phyloP scores from a whole-genome alignment of 1,140 invertebrate species.

The Megalonaias nervosa region DNA sequence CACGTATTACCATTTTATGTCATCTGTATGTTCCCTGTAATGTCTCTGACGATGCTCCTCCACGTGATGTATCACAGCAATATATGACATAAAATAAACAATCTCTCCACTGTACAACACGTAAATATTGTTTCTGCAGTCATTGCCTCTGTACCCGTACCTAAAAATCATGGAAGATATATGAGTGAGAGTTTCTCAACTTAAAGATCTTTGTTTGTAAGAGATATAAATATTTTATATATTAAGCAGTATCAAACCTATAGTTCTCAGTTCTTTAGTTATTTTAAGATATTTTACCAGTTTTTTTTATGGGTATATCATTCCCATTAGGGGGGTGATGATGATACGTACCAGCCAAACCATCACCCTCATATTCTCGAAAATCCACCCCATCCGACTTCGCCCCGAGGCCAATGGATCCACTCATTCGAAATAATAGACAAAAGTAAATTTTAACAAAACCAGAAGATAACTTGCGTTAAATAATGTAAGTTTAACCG shows the following conservation, averaged over 20 bases:
- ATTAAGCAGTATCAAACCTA: not conserved
- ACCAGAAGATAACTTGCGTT: no score
- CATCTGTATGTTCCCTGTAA: constrained; percentile 92
- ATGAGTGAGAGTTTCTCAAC: not conserved
- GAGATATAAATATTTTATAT: no score
- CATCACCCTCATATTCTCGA: no score
- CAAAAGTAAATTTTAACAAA: no score
- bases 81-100: constrained; percentile 91
- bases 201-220: not conserved
- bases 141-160: constrained; percentile 92
- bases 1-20: constrained; percentile 82
- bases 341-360: no score
- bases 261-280: not conserved
- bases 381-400: no score
- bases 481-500: no score
- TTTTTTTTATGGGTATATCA: no score
- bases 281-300: no score
- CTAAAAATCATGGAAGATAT: constrained; percentile 69
- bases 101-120: constrained; percentile 91
- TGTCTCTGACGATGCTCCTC: constrained; percentile 91
- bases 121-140: constrained; percentile 90
- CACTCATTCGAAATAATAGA: no score
- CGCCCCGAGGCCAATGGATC: no score
- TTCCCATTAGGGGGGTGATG: no score
- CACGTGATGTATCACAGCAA: constrained; percentile 90